Percentiles rank a stretch among this genome's conserved stretches.
These are phyloP conservation scores for Smittia sp. DNA, from an alignment of 2,888 invertebrate species.

Conservation along the genomic window DNA sequence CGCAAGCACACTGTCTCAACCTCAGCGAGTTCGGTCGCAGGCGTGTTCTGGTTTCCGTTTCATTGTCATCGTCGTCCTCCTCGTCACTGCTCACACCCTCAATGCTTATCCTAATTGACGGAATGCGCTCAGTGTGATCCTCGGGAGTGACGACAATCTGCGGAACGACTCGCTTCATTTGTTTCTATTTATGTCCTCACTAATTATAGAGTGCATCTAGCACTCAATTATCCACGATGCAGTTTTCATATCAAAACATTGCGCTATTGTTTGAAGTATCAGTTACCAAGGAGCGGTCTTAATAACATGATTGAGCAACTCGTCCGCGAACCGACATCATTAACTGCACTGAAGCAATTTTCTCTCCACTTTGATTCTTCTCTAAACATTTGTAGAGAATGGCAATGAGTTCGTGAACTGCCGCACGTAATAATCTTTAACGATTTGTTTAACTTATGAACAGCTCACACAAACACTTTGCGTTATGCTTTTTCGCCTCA, in stretches of 20 bases:
- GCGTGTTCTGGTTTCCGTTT: background rate
- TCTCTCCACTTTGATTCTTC: no score
- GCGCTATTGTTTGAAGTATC: no score
- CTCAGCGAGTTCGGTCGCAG: background rate
- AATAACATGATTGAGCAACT: no score
- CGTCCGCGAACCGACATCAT: no score
- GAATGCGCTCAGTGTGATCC: background rate
- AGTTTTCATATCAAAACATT: no score
- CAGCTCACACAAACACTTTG: background rate
- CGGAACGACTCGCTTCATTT: background rate
- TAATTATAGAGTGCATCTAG: no score
- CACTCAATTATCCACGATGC: no score
- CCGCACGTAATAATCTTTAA: constrained; percentile 12
- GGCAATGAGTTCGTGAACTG: constrained; percentile 13
- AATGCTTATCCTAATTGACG: background rate
- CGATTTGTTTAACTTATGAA: constrained; percentile 14
- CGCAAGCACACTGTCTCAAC: background rate
- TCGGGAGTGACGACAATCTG: background rate
- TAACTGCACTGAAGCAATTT: no score
- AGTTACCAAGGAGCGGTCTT: no score
- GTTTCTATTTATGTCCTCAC: background rate
- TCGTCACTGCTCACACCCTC: background rate
- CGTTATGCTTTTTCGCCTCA: background rate
- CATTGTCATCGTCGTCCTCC: background rate
- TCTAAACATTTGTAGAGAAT: background rate